Evolutionary conservation across 2,113 vertebrate genomes (phyloP).

Genomic region (Macrotis lagotis): DNA sequence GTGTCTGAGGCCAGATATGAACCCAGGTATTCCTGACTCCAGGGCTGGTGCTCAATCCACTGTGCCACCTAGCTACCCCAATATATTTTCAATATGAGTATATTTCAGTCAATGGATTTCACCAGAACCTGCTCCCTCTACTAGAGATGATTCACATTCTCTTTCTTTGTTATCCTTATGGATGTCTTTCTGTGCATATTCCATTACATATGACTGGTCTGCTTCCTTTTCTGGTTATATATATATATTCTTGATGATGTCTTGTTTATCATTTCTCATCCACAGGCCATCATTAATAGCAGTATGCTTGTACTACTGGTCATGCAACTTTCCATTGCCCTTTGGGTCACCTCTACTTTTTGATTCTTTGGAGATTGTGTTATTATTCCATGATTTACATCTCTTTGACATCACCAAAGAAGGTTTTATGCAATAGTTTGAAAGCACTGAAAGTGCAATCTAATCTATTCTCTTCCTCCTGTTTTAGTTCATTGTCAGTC

Average conservation of each 20-base stretch:
- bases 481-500: not conserved
- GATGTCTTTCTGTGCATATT: not conserved
- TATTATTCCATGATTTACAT: not conserved
- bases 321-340: not conserved
- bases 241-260: not conserved
- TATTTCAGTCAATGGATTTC: not conserved
- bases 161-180: not conserved
- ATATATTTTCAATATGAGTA: not conserved
- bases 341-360: not conserved
- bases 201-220: not conserved
- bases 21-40: too few relatives aligned
- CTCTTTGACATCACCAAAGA: not conserved
- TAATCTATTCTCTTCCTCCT: not conserved
- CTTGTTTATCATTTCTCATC: not conserved
- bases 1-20: too few relatives aligned
- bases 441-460: not conserved
- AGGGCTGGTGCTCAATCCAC: too few relatives aligned
- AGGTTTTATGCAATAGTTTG: not conserved
- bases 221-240: not conserved
- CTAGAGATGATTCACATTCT: not conserved
- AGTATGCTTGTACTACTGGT: not conserved
- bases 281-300: not conserved
- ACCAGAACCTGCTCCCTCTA: not conserved
- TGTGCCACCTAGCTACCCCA: too few relatives aligned
- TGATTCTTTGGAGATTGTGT: not conserved